Base-by-base conservation (phyloP, 2,888 invertebrate species). In the Eupeodes luniger region DNA sequence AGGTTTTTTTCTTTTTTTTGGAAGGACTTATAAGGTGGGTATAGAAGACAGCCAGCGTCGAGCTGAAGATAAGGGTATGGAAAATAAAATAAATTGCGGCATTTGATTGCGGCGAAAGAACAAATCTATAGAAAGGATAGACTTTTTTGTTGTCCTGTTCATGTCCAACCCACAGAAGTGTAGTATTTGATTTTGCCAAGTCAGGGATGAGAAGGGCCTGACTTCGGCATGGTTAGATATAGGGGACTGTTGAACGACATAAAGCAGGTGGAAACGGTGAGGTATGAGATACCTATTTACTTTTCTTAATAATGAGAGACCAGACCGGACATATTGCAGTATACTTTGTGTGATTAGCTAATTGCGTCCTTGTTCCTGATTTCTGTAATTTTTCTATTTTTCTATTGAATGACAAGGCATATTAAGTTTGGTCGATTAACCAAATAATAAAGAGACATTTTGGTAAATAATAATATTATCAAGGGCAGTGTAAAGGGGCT, bases 81-180 rank as follows among this genome's bases (percentile, higher is more conserved):
- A 78, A 69, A 69, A 78, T 78, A 75, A 72, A 82, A 82, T 79
- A 79, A 82, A 86, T 81, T 85, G 77, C 77, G 85, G 81, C 47
- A 82, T 85, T 85, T 78, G 82, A 78, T 79, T 78, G 86, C 78
- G 62, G 78, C 34, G 34, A 72, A 57, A 67, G 34, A 67, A 51
- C 9, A 62, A 57, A 75, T 75, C 55, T 47, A 75, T 44, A 59
- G 27, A 72, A 62, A 62, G 51, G 47, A 62, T 62, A 62, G 16
- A 36, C 36, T 36, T 10, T 34, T 36, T 40, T 40, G 0, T 40
- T 5, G 27, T 27, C 27, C 27, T 27, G 27, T 3, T 27, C 27
- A 27, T 27, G 27, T 27, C 27, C 40, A 9, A 61, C 44, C 27
- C 40, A 72, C 47, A 72, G 72, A 75, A 66, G 59, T 47, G 27